Evolutionary conservation across 2,888 invertebrate species (phyloP).

Genomic region (Bimastos eiseni): DNA sequence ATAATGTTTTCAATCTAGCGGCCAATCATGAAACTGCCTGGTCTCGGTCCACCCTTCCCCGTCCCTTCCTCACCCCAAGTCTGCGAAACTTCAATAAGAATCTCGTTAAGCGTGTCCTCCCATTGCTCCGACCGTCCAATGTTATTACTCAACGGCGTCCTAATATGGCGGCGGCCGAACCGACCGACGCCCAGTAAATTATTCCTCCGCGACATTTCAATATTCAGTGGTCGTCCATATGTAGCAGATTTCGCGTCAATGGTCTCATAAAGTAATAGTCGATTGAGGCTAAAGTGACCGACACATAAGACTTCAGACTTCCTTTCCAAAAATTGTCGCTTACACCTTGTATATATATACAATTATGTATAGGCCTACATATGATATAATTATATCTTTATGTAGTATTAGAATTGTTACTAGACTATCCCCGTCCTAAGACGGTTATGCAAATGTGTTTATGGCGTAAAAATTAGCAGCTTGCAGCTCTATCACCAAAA

Average conservation of each 20-base stretch:
- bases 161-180: neutral
- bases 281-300: neutral
- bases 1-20: neutral
- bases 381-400: too few relatives aligned
- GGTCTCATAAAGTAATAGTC: neutral
- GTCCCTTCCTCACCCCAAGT: neutral
- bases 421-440: too few relatives aligned
- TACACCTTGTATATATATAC: neutral
- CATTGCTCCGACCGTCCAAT: neutral
- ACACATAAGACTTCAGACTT: neutral
- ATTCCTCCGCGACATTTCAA: slow-evolving; percentile 13
- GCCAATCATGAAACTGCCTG: neutral
- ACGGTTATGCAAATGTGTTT: too few relatives aligned
- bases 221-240: slow-evolving; percentile 13
- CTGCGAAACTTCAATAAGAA: slow-evolving; percentile 13
- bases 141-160: neutral
- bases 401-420: too few relatives aligned
- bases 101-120: neutral
- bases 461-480: too few relatives aligned
- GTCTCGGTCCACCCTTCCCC: neutral
- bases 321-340: neutral
- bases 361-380: too few relatives aligned
- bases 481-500: too few relatives aligned
- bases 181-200: slow-evolving; percentile 6
- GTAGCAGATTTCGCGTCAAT: neutral